These are phyloP conservation scores for Sicus ferrugineus DNA, from an alignment of 2,888 invertebrate genomes.

Conservation along the genomic window DNA sequence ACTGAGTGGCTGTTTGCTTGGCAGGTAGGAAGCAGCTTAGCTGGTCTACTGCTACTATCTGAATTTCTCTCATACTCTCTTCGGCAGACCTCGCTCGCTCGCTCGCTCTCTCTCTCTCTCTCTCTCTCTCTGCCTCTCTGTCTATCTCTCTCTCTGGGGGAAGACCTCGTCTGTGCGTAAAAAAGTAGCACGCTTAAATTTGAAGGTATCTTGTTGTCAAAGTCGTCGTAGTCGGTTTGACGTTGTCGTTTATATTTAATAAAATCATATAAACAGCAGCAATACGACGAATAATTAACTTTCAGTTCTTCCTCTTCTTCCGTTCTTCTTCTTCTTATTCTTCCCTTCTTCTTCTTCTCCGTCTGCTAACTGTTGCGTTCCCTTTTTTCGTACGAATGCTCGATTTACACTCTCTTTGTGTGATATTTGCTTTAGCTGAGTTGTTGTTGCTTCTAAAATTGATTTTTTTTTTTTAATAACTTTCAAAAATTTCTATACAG, in stretches of 20 bases:
- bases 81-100: background rate
- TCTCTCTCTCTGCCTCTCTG: background rate
- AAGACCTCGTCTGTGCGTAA: background rate
- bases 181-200: background rate
- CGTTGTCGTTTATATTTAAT: background rate
- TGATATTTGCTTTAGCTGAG: background rate
- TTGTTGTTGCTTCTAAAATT: background rate
- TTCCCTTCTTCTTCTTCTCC: too few species aligned
- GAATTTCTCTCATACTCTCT: too few species aligned
- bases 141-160: background rate
- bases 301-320: conserved; percentile 34
- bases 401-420: conserved; percentile 16
- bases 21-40: too few species aligned
- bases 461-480: conserved; percentile 18
- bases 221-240: background rate
- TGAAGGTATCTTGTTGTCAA: background rate
- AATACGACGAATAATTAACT: conserved; percentile 37
- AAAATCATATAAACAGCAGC: conserved; percentile 10
- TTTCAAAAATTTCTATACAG: background rate
- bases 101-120: background rate
- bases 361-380: too few species aligned
- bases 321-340: conserved; percentile 2
- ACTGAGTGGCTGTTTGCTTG: too few species aligned
- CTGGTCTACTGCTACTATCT: too few species aligned
- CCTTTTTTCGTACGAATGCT: too few species aligned